These are phyloP conservation scores for Nephrotoma flavescens DNA, from an alignment of 2,888 invertebrate species.

Conservation along the genomic window DNA sequence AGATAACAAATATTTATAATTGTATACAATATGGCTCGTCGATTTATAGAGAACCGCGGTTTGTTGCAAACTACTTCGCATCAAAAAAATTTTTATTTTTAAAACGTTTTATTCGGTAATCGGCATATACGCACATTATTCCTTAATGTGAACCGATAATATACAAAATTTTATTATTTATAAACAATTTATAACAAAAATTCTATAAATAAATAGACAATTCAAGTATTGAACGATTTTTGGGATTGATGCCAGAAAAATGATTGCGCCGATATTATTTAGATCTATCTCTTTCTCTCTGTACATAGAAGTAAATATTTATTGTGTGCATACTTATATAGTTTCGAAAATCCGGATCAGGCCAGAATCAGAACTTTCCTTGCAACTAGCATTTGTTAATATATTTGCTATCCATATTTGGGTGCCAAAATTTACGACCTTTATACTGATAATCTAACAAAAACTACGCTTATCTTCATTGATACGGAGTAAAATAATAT, in stretches of 20 bases:
- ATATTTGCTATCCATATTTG: too few relatives aligned
- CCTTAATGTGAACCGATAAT: neutral
- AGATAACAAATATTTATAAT: neutral
- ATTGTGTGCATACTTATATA: neutral
- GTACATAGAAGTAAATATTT: neutral
- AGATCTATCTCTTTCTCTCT: neutral
- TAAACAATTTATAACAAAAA: neutral
- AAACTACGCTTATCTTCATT: too few relatives aligned
- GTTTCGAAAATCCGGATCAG: neutral
- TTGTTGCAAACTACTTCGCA: neutral
- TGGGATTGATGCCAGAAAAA: neutral
- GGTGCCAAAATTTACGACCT: too few relatives aligned
- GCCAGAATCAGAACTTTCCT: too few relatives aligned
- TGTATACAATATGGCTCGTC: neutral
- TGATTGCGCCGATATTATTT: neutral
- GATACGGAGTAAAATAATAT: too few relatives aligned
- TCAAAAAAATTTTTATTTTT: neutral
- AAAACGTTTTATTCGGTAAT: neutral
- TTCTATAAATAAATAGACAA: neutral
- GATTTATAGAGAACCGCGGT: neutral
- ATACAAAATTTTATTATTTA: neutral
- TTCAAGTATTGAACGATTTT: neutral
- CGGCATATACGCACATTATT: neutral
- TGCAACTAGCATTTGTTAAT: too few relatives aligned
- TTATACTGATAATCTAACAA: too few relatives aligned